Conservation (phyloP, 2,113 vertebrate genomes). For the Hydrochoerus hydrochaeris region DNA sequence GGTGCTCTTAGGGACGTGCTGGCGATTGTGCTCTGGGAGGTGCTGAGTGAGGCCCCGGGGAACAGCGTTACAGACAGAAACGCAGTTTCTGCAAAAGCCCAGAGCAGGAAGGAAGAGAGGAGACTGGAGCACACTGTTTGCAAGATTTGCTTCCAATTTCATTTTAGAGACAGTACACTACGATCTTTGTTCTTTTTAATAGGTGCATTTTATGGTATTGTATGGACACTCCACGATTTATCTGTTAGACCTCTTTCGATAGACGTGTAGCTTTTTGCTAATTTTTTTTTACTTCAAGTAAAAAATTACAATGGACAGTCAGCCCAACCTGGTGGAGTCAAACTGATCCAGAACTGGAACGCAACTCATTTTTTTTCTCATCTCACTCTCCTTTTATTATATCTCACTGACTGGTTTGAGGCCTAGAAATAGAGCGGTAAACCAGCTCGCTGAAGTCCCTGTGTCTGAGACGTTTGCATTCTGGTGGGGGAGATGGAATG, state of each 20-base stretch:
- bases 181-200: not conserved
- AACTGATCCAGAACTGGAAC: not conserved
- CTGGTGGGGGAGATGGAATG: not conserved
- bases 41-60: not conserved
- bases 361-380: not conserved
- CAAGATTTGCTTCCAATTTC: not conserved
- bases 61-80: not conserved
- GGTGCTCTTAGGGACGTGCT: not conserved
- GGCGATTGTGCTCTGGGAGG: not conserved
- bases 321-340: not conserved
- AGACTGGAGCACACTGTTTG: not conserved
- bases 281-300: not conserved
- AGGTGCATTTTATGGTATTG: not conserved
- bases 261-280: not conserved
- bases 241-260: not conserved
- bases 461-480: not conserved
- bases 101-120: conserved; percentile 35
- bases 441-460: not conserved
- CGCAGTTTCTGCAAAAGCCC: not conserved
- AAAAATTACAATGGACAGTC: not conserved
- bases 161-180: not conserved
- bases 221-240: not conserved
- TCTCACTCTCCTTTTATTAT: not conserved
- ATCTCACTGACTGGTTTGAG: not conserved
- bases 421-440: not conserved